Base-by-base conservation (phyloP, 2,113 vertebrate species). In the Boleophthalmus pectinirostris region DNA sequence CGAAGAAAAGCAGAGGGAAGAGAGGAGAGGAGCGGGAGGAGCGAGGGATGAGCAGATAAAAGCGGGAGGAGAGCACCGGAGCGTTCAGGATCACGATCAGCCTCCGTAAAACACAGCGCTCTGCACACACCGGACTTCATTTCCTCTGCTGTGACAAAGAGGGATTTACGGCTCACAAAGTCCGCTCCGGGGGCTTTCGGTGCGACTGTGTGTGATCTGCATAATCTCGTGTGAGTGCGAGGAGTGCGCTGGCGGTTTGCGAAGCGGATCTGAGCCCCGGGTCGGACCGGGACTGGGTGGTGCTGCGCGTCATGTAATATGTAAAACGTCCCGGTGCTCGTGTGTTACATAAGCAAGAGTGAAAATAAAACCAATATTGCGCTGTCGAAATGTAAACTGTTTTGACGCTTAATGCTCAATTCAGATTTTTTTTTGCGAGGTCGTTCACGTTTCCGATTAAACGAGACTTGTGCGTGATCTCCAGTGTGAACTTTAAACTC, bases 101-200 rank as follows among this genome's bases (percentile, higher is more conserved):
- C 58, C 58, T 60, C 58, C 25, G 58, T 25, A 60, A 60, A 60
- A 25, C 14, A 29, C 58, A 60, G 58, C 24, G 21, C 54, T 57
- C 21, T 57, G n/a, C n/a, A 14, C 25, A 15, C 25, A 24, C 54
- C 6, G 58, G 58, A 60, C 58, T 29, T 60, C 58, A 60, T 33
- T 16, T 60, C 58, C 58, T 60, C 24, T 29, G 24, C 25, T 15
- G 5, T 7, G 14, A 60, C 58, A 60, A 60, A 60, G 58, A 15
- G 24, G 58, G 58, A 60, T 60, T 60, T 25, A 29, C 13, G 11
- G 16, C 51, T 20, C n/a, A 24, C 54, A 57, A 10, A 54, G 20
- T 54, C 20, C 51, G 7, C 13, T 15, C 15, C 3, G 1, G 14
- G 12, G 3, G 13, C 13, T 2, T 47, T 47, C 4, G 3, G 46